Percentiles rank a stretch among this genome's conserved stretches.
Conservation (phyloP, 2,797 vertebrate species). For the Zalophus californianus region DNA sequence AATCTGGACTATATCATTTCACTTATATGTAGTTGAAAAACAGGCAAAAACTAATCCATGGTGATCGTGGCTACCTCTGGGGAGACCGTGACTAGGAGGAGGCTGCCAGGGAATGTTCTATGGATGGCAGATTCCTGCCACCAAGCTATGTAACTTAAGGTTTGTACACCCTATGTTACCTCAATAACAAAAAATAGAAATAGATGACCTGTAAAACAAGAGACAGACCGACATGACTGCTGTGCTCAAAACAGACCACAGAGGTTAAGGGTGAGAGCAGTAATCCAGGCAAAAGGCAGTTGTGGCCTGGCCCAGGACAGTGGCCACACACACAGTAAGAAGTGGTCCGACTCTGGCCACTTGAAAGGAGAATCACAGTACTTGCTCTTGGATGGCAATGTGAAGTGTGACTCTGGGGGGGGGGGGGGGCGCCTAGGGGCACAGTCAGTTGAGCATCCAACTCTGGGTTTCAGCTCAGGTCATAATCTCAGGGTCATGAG, state of each 20-base stretch:
- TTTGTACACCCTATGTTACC: background rate
- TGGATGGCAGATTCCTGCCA: background rate
- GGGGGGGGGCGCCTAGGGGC: background rate
- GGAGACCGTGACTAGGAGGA: background rate
- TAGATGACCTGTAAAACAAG: background rate
- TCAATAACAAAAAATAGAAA: background rate
- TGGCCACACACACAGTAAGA: background rate
- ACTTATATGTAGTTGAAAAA: background rate
- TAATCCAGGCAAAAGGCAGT: background rate
- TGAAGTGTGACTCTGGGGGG: background rate
- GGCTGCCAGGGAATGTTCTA: background rate
- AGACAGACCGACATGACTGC: background rate
- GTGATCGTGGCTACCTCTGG: background rate
- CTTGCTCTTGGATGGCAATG: background rate
- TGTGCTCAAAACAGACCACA: background rate
- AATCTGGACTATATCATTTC: background rate
- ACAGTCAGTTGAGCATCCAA: background rate
- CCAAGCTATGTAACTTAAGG: background rate
- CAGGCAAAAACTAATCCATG: background rate
- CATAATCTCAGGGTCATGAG: background rate
- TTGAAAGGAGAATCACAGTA: background rate
- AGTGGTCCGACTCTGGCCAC: background rate
- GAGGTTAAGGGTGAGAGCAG: background rate
- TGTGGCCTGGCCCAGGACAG: background rate
- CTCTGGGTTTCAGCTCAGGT: background rate